Conservation (phyloP, 2,888 invertebrate genomes). For the Hydriomena furcata region DNA sequence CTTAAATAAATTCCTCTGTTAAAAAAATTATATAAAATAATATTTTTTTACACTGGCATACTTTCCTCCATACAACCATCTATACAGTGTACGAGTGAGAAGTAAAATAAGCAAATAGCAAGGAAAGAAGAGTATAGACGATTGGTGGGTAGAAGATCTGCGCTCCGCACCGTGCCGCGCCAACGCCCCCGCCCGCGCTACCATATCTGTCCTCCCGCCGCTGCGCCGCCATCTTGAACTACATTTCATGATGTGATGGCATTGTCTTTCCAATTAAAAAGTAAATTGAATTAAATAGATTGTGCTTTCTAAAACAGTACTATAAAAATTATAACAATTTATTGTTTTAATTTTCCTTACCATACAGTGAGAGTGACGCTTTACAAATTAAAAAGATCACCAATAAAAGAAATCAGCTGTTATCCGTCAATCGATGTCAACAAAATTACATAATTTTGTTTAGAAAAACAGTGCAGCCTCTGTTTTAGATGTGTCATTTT, state of each 20-base stretch:
- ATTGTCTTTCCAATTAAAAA: slow-evolving; percentile 69
- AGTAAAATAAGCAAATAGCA: neutral
- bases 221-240: slow-evolving; percentile 73
- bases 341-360: slow-evolving; percentile 40
- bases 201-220: neutral
- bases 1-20: too few relatives aligned
- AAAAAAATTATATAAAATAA: too few relatives aligned
- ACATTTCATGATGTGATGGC: slow-evolving; percentile 55
- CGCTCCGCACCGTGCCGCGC: neutral
- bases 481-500: slow-evolving; percentile 71
- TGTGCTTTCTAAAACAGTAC: slow-evolving; percentile 42
- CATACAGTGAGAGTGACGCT: slow-evolving; percentile 37
- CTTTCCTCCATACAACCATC: too few relatives aligned
- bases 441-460: slow-evolving; percentile 84
- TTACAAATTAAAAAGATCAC: slow-evolving; percentile 66
- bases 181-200: neutral
- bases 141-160: too few relatives aligned
- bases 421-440: slow-evolving; percentile 85
- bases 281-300: slow-evolving; percentile 51
- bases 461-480: slow-evolving; percentile 80
- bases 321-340: slow-evolving; percentile 52
- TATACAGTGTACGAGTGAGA: too few relatives aligned
- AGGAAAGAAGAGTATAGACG: too few relatives aligned
- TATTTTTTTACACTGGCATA: too few relatives aligned
- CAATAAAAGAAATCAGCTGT: slow-evolving; percentile 83